These are phyloP conservation scores for Aurelia aurita DNA, from an alignment of 30 jellyfish, hydroid and myxozoan species.

Conservation along the genomic window DNA sequence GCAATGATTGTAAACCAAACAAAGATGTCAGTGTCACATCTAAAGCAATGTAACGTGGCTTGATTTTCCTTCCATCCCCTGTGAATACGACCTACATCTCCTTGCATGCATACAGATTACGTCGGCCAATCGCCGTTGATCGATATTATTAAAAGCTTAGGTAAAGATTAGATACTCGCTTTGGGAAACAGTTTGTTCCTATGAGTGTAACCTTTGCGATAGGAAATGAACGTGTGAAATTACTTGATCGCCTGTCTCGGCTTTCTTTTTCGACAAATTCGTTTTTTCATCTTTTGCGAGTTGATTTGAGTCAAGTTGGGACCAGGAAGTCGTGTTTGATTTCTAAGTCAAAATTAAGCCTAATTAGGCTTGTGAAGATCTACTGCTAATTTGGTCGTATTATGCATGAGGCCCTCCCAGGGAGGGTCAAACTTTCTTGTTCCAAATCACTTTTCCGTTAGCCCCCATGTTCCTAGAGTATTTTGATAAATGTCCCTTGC, in stretches of 20 bases:
- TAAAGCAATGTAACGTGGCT: slow-evolving; percentile 17
- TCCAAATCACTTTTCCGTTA: too few relatives aligned
- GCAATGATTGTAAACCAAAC: slow-evolving; percentile 2
- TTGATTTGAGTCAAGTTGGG: too few relatives aligned
- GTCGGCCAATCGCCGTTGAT: slow-evolving; percentile 22
- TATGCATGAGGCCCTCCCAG: too few relatives aligned
- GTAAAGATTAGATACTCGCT: neutral
- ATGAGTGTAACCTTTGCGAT: slow-evolving; percentile 27
- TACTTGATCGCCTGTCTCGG: slow-evolving; percentile 3
- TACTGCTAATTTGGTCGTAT: too few relatives aligned
- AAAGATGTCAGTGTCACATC: neutral
- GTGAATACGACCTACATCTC: neutral
- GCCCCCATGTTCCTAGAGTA: too few relatives aligned
- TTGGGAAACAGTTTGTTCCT: slow-evolving; percentile 32
- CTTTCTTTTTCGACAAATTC: too few relatives aligned
- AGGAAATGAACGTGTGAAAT: slow-evolving; percentile 23
- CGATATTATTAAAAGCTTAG: slow-evolving; percentile 8
- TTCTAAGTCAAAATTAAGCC: too few relatives aligned
- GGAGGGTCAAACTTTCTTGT: too few relatives aligned
- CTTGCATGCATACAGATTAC: slow-evolving; percentile 53
- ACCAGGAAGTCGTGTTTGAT: too few relatives aligned
- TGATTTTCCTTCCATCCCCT: slow-evolving; percentile 60
- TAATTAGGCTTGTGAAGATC: too few relatives aligned
- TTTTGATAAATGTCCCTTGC: too few relatives aligned
- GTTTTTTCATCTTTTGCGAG: too few relatives aligned